phyloP scores from a whole-genome alignment of 2,797 vertebrate species.

The Hemibagrus guttatus region DNA sequence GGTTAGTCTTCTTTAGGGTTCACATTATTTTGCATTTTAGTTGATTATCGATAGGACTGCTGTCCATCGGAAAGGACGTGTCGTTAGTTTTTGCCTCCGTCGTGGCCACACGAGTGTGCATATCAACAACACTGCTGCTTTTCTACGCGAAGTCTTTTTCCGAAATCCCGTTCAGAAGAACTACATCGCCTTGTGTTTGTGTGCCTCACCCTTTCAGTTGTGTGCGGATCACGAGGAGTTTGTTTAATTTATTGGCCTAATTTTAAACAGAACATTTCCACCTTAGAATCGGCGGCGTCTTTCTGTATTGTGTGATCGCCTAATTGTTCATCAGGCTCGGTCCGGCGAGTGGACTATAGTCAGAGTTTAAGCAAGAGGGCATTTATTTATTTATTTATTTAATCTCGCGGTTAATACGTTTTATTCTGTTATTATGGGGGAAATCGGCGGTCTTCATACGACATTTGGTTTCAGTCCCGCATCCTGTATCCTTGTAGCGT shows the following conservation, averaged over 20 bases:
- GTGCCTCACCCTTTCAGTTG: constrained; percentile 32
- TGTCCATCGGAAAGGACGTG: constrained; percentile 63
- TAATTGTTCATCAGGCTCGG: constrained; percentile 61
- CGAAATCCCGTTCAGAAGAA: constrained; percentile 43
- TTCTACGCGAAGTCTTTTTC: constrained; percentile 45
- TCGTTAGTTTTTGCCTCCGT: constrained; percentile 61
- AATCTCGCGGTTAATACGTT: constrained; percentile 3
- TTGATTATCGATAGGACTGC: constrained; percentile 59
- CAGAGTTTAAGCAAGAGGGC: constrained; percentile 64
- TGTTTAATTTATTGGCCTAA: constrained; percentile 22
- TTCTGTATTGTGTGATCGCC: constrained; percentile 54
- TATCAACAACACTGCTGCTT: constrained; percentile 54
- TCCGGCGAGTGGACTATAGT: constrained; percentile 58
- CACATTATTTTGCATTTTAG: constrained; percentile 41
- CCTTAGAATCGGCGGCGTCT: constrained; percentile 43
- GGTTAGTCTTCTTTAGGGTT: constrained; percentile 58
- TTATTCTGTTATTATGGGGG: background rate
- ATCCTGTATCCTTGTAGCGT: constrained; percentile 54
- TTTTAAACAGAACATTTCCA: constrained; percentile 43
- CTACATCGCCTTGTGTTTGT: constrained; percentile 30
- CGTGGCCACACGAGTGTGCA: constrained; percentile 55
- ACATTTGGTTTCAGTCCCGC: constrained; percentile 53
- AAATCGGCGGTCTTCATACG: constrained; percentile 29
- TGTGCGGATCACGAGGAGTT: constrained; percentile 23
- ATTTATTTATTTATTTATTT: constrained; percentile 10